phyloP scores from a whole-genome alignment of 2,113 vertebrate species.

The Mellivora capensis region DNA sequence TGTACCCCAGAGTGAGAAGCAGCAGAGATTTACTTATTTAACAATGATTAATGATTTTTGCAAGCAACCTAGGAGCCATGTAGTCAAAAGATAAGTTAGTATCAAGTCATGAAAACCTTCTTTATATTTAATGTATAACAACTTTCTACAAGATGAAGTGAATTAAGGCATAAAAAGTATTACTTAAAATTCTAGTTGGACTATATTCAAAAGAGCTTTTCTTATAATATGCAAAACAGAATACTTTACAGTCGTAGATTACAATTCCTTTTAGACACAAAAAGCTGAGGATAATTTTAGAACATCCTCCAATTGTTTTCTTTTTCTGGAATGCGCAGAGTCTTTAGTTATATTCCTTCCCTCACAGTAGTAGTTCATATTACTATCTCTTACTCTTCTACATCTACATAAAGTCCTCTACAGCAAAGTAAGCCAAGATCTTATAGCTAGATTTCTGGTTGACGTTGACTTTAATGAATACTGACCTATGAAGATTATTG shows the following conservation, averaged over 20 bases:
- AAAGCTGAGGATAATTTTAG: constrained; percentile 28
- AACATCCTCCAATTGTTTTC: neutral
- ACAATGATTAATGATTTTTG: neutral
- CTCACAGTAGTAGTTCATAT: neutral
- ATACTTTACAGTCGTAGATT: neutral
- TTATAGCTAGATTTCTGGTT: neutral
- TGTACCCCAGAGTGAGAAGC: neutral
- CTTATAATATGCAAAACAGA: constrained; percentile 15
- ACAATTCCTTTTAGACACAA: constrained; percentile 5
- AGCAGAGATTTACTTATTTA: neutral
- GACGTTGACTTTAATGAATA: neutral
- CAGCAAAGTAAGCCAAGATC: neutral
- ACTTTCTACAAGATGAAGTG: neutral
- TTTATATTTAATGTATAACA: constrained; percentile 20
- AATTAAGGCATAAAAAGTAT: constrained; percentile 10
- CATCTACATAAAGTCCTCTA: neutral
- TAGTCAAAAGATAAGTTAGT: neutral
- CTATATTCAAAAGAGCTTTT: neutral
- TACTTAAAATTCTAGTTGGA: constrained; percentile 45
- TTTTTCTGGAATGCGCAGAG: neutral
- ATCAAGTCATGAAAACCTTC: neutral
- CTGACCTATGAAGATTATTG: neutral
- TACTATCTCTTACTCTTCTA: neutral
- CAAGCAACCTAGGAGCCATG: neutral
- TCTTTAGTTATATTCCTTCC: neutral